phyloP scores from a whole-genome alignment of 1,140 invertebrate species.

The Stegodyphus dumicola region DNA sequence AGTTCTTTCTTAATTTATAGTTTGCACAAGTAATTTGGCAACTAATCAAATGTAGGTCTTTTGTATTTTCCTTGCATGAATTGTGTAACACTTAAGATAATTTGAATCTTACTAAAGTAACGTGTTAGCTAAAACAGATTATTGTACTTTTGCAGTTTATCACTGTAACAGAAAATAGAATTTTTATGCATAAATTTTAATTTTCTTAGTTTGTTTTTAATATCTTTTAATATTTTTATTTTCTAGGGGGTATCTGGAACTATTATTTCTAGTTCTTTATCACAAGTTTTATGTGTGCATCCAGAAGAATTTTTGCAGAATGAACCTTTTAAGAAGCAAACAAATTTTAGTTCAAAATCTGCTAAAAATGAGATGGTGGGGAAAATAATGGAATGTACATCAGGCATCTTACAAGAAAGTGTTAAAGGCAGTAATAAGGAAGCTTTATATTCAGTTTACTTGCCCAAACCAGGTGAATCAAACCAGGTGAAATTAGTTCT shows the following conservation, averaged over 20 bases:
- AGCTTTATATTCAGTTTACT: slow-evolving; percentile 34
- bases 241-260: slow-evolving; percentile 42
- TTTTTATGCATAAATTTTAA: no score
- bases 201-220: not conserved
- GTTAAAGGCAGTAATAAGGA: not conserved
- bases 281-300: slow-evolving; percentile 39
- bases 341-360: not conserved
- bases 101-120: no score
- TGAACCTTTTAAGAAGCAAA: not conserved
- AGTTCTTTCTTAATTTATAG: no score
- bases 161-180: no score
- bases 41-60: no score
- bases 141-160: no score
- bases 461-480: slow-evolving; percentile 58
- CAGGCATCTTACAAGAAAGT: slow-evolving; percentile 1
- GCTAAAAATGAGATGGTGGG: slow-evolving; percentile 26
- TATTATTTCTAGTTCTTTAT: slow-evolving; percentile 41
- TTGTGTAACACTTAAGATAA: no score
- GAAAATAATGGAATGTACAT: slow-evolving; percentile 27
- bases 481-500: slow-evolving; percentile 57
- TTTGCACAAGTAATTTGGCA: no score
- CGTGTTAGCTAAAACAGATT: no score
- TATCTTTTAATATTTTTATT: not conserved
- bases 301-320: not conserved
- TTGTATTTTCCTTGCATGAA: no score